phyloP scores from a whole-genome alignment of 92 coral and sea anemone genomes.

The Zoanthus solanderi region DNA sequence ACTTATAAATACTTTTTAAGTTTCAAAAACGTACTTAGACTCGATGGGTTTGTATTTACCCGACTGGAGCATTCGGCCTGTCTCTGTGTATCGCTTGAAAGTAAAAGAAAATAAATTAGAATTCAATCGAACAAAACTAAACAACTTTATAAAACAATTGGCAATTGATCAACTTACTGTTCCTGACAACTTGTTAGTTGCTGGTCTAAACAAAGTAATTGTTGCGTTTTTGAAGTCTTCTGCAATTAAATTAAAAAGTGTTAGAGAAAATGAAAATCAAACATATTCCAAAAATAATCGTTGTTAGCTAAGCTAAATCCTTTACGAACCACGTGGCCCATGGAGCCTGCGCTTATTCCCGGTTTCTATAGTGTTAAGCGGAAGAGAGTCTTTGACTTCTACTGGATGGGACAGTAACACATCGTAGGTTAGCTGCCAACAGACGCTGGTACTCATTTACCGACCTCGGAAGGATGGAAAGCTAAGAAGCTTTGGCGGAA shows the following conservation, averaged over 20 bases:
- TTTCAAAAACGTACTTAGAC: conserved; percentile 67
- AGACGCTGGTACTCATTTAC: too few relatives aligned
- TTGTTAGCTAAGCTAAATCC: too few relatives aligned
- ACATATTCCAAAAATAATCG: too few relatives aligned
- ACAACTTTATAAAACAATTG: not conserved
- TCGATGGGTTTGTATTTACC: conserved; percentile 84
- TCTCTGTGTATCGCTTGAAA: conserved; percentile 81
- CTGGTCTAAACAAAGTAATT: conserved; percentile 90
- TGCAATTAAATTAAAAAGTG: conserved; percentile 46
- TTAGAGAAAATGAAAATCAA: not conserved
- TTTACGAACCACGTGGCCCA: too few relatives aligned
- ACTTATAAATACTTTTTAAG: not conserved
- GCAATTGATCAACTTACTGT: conserved; percentile 71
- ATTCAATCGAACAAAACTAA: not conserved
- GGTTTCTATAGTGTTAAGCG: too few relatives aligned
- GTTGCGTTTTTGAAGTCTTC: conserved; percentile 90
- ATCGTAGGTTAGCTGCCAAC: too few relatives aligned
- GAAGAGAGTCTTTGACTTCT: too few relatives aligned
- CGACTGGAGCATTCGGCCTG: conserved; percentile 77
- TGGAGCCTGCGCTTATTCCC: too few relatives aligned
- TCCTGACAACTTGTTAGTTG: conserved; percentile 89
- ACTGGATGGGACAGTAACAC: too few relatives aligned
- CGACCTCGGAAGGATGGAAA: too few relatives aligned
- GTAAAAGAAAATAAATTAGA: conserved; percentile 8
- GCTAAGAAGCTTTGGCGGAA: too few relatives aligned